Base-by-base conservation (phyloP, 2,113 vertebrate species). In the Danionella cerebrum region DNA sequence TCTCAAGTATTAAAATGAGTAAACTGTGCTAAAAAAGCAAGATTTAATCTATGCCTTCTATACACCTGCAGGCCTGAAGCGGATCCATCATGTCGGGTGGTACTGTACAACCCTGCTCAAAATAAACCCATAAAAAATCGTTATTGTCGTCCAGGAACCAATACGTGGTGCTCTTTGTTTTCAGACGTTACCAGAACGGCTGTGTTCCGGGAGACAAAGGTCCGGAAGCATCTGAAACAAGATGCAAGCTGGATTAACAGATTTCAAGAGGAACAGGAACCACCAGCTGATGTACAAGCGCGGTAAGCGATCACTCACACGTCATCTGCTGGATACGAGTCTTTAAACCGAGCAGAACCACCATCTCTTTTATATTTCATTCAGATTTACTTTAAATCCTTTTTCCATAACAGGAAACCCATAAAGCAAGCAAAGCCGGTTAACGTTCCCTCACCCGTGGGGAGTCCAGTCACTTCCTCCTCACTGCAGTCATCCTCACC, bases 211-310 rank as follows among this genome's bases (percentile, higher is more conserved):
- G 70, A 65, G 21, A 77, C 58, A 24, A 74, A 54, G 54, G 76
- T 84, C 25, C 59, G 75, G 14, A 77, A 44, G 1, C 0, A 59
- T 3, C 5, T 81, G 42, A 87, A 79, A 65, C 65, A 65, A 0
- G 83, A 85, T 2, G 22, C 14, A 71, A 76, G 81, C 13, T 85
- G 83, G 85, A 85, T 87, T 53, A 63, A 74, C 0, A 24, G 4
- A 36, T 35, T 31, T 64, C 19, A 48, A 64, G 29, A 24, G 13
- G 42, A 21, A 13, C 4, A 10, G 8, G 44, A 64, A 2, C 31
- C 41, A 19, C 25, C 44, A 11, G 11, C 12, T 25, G 35, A 25
- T 25, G 19, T 19, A 33, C 16, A 63, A 36, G 21, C 36, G 42
- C 1, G 29, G 60, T 64, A 64, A 44, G 41, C 29, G n/a, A 12